A percentile compares a stretch with the other conserved stretches of the same genome.
Evolutionary conservation across 2,113 vertebrate genomes (phyloP).

Genomic region (Pteruthius melanotis): DNA sequence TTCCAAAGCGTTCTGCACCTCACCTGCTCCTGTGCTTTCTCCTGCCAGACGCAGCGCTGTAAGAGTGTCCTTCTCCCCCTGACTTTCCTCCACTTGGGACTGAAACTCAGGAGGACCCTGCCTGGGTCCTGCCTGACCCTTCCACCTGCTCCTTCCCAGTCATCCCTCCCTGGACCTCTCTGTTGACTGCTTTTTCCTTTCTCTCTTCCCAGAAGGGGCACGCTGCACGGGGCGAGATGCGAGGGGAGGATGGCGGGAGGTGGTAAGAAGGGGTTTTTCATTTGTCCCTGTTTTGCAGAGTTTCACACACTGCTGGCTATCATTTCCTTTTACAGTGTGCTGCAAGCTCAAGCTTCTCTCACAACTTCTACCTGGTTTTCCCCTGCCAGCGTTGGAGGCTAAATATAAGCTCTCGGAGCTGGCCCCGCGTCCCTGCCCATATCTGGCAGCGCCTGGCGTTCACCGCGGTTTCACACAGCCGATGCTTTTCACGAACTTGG

Average conservation of each 20-base stretch:
- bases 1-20: not conserved
- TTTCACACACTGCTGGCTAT: not conserved
- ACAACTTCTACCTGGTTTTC: not conserved
- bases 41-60: rapidly evolving
- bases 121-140: not conserved
- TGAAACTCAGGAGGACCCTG: not conserved
- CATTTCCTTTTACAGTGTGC: not conserved
- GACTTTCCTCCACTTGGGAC: not conserved
- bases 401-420: slow-evolving; percentile 42
- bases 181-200: not conserved
- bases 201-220: not conserved
- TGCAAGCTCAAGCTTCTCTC: not conserved
- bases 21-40: not conserved
- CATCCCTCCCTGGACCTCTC: not conserved
- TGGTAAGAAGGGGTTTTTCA: not conserved
- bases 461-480: not conserved
- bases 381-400: slow-evolving; percentile 16
- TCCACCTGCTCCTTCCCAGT: not conserved
- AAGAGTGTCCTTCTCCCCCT: not conserved
- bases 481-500: slow-evolving; percentile 40
- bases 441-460: slow-evolving; percentile 37
- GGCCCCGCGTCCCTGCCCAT: not conserved
- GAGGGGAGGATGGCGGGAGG: not conserved
- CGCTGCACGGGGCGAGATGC: rapidly evolving
- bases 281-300: not conserved